Evolutionary conservation across 2,888 invertebrate genomes (phyloP), one percentile per base, ranked within the genome.

Genomic region (Calliscelio sp.): DNA sequence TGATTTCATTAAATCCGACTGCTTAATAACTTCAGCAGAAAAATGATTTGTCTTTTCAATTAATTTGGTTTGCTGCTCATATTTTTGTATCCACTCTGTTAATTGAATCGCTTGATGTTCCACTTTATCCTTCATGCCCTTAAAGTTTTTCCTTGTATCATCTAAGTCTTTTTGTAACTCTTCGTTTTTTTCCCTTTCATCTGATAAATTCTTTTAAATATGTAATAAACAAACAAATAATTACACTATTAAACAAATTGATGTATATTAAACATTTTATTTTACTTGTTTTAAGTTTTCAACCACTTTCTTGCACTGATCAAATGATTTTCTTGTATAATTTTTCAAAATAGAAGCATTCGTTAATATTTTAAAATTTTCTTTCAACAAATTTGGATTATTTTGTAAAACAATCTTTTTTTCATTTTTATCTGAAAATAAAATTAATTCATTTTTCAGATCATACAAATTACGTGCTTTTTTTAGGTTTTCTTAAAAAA

Each of bases 1-100:
- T 10, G 75, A 70, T 77, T 85, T 87, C 16, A 87, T 38, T 38
- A 85, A 73, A 25, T 89, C 86, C 10, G 87, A 85, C 59, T 87
- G 87, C 65, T 88, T 89, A 8, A 86, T 74, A 25, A 89, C 79
- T 46, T 89, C 84, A 84, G 86, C 81, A 4, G 90, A 88, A 24
- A 89, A 78, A 63, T 87, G 77, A 38, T 81, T 81, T 1, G 55
- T 38, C 25, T 61, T 81, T 10, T 75, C 75, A 38, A 77, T 85
- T 41, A 87, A 49, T 55, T 84, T 86, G 2, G 68, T 75, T 74
- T 89, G 86, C 38, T 87, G 86, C 5, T 88, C 87, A 1, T 84
- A 85, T 53, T 86, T 73, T 8, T 78, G 35, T 25, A 66, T 16
- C 1, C n/a, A 3, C 28, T 68, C 68, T 41, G 68, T 44, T 11